phyloP scores from a whole-genome alignment of 2,113 vertebrate genomes.

The Odocoileus hemionus region DNA sequence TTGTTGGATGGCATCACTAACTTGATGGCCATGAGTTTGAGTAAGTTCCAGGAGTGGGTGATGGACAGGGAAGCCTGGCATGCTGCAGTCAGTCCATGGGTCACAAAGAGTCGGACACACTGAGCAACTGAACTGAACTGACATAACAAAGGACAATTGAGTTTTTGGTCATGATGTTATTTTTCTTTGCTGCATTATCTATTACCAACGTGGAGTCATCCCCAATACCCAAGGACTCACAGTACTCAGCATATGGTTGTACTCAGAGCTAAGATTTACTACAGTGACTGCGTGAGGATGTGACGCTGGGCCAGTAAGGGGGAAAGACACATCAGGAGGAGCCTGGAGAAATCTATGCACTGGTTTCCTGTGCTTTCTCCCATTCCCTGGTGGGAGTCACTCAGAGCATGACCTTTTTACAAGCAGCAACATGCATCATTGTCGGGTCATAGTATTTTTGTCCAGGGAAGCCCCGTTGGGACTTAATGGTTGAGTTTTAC shows the following conservation, averaged over 20 bases:
- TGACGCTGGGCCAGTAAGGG: accelerated
- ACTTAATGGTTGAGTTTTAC: not conserved
- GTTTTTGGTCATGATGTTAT: not conserved
- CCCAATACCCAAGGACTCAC: not conserved
- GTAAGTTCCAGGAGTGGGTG: not conserved
- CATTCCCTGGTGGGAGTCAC: not conserved
- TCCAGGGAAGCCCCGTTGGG: no score
- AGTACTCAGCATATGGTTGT: not conserved
- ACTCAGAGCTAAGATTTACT: not conserved
- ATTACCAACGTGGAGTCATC: not conserved
- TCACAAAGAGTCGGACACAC: not conserved
- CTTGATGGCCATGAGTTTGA: not conserved
- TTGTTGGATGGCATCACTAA: not conserved
- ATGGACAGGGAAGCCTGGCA: accelerated
- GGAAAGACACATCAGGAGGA: not conserved
- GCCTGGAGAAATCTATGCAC: not conserved
- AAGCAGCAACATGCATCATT: no score
- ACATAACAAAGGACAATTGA: not conserved
- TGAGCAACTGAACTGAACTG: not conserved
- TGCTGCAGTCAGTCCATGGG: not conserved
- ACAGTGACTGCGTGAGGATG: not conserved
- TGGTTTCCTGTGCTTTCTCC: not conserved
- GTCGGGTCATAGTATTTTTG: not conserved
- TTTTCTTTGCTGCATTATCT: not conserved
- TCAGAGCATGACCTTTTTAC: no score